Conservation (phyloP, 2,888 invertebrate genomes). For the Rhingia rostrata region DNA sequence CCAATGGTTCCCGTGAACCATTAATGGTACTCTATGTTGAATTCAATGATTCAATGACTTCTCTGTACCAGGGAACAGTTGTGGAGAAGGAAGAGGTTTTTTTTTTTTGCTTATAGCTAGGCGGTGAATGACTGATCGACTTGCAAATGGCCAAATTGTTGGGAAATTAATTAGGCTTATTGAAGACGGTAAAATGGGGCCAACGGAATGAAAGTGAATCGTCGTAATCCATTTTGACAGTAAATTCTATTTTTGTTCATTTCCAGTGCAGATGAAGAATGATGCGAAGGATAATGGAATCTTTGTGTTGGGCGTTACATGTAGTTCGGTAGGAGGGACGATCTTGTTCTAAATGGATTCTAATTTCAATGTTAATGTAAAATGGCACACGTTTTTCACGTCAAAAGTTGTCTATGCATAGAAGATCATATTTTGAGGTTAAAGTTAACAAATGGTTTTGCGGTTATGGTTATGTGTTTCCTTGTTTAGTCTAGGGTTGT, state of each 20-base stretch:
- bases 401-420: no score
- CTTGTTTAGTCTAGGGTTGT: no score
- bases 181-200: conserved; percentile 39
- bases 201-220: conserved; percentile 30
- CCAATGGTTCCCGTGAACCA: not conserved
- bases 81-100: not conserved
- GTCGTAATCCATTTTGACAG: conserved; percentile 34
- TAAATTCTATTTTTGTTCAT: conserved; percentile 32
- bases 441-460: no score
- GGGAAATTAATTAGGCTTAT: conserved; percentile 59
- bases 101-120: conserved; percentile 8
- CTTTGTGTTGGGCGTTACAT: no score
- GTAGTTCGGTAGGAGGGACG: no score
- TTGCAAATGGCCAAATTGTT: conserved; percentile 51
- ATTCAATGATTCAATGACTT: conserved; percentile 50
- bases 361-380: no score
- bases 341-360: no score
- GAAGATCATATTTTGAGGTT: no score
- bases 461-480: no score
- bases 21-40: conserved; percentile 15
- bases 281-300: not conserved
- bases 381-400: no score
- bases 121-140: conserved; percentile 67
- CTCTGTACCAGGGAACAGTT: conserved; percentile 9
- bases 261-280: conserved; percentile 23